A percentile compares a stretch with the other conserved stretches of the same genome.
phyloP scores from a whole-genome alignment of 1,140 invertebrate genomes.

The Drosophila pectinifera region DNA sequence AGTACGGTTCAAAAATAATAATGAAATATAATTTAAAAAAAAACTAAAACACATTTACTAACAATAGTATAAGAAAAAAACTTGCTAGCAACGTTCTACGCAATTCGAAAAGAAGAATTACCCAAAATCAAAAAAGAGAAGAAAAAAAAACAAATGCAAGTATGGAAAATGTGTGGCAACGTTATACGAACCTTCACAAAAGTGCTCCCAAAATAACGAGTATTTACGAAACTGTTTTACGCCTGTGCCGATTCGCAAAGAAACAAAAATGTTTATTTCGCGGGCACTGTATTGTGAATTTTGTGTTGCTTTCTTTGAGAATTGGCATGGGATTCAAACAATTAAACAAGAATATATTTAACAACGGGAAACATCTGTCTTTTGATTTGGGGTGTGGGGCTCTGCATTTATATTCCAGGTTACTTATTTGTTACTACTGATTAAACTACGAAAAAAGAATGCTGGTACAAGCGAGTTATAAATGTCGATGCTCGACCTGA shows the following conservation, averaged over 20 bases:
- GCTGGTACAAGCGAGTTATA: too few species aligned
- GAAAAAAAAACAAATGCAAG: conserved; percentile 29
- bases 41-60: conserved; percentile 36
- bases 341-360: conserved; percentile 3
- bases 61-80: conserved; percentile 25
- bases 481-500: too few species aligned
- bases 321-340: conserved; percentile 11
- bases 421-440: too few species aligned
- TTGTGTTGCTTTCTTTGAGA: conserved; percentile 28
- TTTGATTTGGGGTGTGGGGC: not conserved
- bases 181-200: conserved; percentile 61
- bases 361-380: not conserved
- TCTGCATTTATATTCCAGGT: not conserved
- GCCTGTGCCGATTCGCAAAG: conserved; percentile 39
- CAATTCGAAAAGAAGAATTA: conserved; percentile 36
- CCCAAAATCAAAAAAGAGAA: not conserved
- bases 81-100: conserved; percentile 55
- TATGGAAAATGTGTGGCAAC: conserved; percentile 51
- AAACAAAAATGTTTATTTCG: conserved; percentile 25
- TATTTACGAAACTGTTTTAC: conserved; percentile 44
- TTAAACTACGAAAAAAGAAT: too few species aligned
- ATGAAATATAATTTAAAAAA: conserved; percentile 2
- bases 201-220: conserved; percentile 13
- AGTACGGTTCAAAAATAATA: conserved; percentile 6
- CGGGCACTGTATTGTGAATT: not conserved